Base-by-base conservation (phyloP, 1,140 invertebrate species). In the Liolophura sinensis region DNA sequence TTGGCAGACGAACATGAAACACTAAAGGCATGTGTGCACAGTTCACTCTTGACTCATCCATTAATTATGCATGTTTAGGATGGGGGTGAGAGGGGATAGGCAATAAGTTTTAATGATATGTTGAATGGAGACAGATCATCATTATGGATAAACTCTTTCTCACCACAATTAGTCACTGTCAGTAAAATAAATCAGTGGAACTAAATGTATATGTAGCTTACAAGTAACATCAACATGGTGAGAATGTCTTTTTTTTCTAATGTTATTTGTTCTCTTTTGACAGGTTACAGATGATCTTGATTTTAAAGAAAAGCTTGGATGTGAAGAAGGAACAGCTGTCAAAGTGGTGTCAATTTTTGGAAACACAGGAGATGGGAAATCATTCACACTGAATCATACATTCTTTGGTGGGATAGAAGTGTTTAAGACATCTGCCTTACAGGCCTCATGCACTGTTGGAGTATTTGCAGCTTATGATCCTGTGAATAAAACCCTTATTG, bases 271-370 rank as follows among this genome's bases (percentile, higher is more conserved):
- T 50, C 57, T 60, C 63, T 56, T 66, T 49, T 63, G 69, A 49
- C 69, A 85, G 83, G 75, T 85, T 18, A 67, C 62, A 50, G 70
- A 75, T 76, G 74, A 72, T 61, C 74, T 82, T 51, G 83, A 85
- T 18, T 86, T 87, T 69, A 63, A 79, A 9, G 47, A 75, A 24
- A 83, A 81, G 60, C 70, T 84, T 7, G 75, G 73, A 16, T 81
- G 79, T 77, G 70, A 75, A 14, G 70, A 71, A 51, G 70, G 79
- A 61, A 71, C 71, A 31, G 62, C 63, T n/a, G 88, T 93, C 1
- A 94, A 94, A 86, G 92, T 94, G 22, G 89, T 94, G 1, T 92
- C 92, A 3, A 93, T 95, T 76, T 93, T 94, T 87, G 93, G 93
- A 0, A 94, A 93, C 74, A 93, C 92, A 1, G 92, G 92, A 0